A percentile compares a stretch with the other conserved stretches of the same genome.
Evolutionary conservation across 2,113 vertebrate genomes (phyloP).

Genomic region (Mesocricetus auratus): DNA sequence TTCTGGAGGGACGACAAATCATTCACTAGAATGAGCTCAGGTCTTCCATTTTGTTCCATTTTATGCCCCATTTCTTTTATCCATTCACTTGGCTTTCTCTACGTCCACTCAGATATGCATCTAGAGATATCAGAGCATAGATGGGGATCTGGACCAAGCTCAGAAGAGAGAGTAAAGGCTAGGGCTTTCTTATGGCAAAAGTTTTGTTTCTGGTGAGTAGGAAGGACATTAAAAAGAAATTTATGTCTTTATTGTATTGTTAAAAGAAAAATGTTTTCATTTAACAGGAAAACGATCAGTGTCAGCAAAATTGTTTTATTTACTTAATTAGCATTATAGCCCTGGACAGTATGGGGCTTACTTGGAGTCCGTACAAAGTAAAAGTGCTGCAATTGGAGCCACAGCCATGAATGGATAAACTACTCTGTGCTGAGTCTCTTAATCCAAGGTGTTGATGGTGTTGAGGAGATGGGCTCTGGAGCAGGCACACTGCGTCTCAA

Average conservation of each 20-base stretch:
- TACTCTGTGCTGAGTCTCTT: neutral
- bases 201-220: constrained; percentile 49
- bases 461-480: neutral
- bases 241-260: neutral
- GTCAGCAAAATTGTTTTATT: constrained; percentile 54
- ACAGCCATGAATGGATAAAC: neutral
- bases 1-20: neutral
- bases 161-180: neutral
- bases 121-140: neutral
- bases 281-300: constrained; percentile 14
- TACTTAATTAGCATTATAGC: constrained; percentile 45
- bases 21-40: neutral
- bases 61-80: neutral
- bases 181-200: neutral
- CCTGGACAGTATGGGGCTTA: neutral
- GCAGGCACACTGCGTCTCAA: neutral
- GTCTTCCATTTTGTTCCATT: neutral
- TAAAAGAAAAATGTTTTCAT: neutral
- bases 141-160: neutral
- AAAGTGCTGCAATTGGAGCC: constrained; percentile 29
- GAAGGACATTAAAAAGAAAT: constrained; percentile 52
- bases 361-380: constrained; percentile 12
- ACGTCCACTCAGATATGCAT: neutral
- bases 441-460: neutral
- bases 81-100: neutral